phyloP scores from a whole-genome alignment of 2,113 vertebrate species.

The Seriola dumerili region DNA sequence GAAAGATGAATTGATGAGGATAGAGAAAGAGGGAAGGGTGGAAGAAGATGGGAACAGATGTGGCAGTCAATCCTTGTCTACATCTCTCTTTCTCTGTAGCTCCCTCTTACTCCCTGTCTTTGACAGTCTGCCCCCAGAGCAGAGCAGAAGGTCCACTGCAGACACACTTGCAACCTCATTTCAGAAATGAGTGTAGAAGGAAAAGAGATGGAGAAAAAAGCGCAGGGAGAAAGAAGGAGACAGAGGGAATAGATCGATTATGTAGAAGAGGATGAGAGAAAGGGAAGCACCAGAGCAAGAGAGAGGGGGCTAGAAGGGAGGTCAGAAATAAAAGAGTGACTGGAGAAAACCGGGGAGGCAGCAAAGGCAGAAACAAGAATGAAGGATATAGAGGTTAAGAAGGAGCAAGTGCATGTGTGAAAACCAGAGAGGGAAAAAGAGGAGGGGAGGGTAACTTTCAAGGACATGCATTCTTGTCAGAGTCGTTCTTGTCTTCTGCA shows the following conservation, averaged over 20 bases:
- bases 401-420: background rate
- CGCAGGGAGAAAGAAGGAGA: background rate
- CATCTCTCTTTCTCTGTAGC: background rate
- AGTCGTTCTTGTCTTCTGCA: conserved; percentile 29
- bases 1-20: conserved; percentile 24
- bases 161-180: conserved; percentile 22
- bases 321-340: background rate
- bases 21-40: background rate
- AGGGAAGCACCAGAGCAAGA: background rate
- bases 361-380: background rate
- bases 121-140: conserved; percentile 51
- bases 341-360: background rate
- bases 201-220: background rate
- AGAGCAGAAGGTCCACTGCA: conserved; percentile 43
- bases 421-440: background rate
- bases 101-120: conserved; percentile 14
- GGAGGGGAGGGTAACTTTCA: conserved; percentile 44
- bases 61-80: conserved; percentile 11
- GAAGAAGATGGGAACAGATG: conserved; percentile 4
- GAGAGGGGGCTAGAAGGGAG: background rate
- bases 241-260: background rate
- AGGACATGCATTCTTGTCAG: conserved; percentile 38
- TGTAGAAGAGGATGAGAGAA: background rate
- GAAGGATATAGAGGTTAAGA: conserved; percentile 19
- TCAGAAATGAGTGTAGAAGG: conserved; percentile 19